phyloP scores from a whole-genome alignment of 2,888 invertebrate species.

The Acrobasis suavella region DNA sequence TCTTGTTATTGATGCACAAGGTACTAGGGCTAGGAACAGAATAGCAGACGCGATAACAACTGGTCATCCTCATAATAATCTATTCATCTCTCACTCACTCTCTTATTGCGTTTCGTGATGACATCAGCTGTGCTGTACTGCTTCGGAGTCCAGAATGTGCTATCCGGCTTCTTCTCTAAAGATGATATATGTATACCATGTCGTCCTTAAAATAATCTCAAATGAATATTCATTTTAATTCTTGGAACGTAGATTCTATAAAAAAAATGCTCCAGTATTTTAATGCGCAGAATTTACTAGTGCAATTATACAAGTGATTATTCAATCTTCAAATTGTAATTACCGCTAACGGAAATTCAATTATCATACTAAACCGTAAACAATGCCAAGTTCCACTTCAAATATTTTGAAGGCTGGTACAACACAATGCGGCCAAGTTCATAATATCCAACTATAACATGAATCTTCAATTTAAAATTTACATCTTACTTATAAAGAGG shows the following conservation, averaged over 20 bases:
- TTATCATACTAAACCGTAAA: slow-evolving; percentile 19
- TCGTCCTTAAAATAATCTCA: too few relatives aligned
- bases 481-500: neutral
- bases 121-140: too few relatives aligned
- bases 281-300: neutral
- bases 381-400: slow-evolving; percentile 19
- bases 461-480: neutral
- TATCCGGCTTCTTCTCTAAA: too few relatives aligned
- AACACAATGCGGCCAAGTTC: slow-evolving; percentile 18
- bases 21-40: too few relatives aligned
- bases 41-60: too few relatives aligned
- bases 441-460: neutral
- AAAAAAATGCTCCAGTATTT: slow-evolving; percentile 1
- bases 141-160: too few relatives aligned
- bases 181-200: too few relatives aligned
- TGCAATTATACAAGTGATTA: slow-evolving; percentile 22
- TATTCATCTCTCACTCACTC: too few relatives aligned
- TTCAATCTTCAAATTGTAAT: slow-evolving; percentile 19
- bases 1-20: too few relatives aligned
- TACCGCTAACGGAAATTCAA: slow-evolving; percentile 18
- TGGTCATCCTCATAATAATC: too few relatives aligned
- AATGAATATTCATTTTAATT: too few relatives aligned
- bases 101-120: too few relatives aligned
- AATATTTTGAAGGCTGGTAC: slow-evolving; percentile 13
- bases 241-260: neutral